Percentiles rank a stretch among this genome's conserved stretches.
Conservation (phyloP, 2,888 invertebrate genomes). For the Rhynchonema sp. region DNA sequence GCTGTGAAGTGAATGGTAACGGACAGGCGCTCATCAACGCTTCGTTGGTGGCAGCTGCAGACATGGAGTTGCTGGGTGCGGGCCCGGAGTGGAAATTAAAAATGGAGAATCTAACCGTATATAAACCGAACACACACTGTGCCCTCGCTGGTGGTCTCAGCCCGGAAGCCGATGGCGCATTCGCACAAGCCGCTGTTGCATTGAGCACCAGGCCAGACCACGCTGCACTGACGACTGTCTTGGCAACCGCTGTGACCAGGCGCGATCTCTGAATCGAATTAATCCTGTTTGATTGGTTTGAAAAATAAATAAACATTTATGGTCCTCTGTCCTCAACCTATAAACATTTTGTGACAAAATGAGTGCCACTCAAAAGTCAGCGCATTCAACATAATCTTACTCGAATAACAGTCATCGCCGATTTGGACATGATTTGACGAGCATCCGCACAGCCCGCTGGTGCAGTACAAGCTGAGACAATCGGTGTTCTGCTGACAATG, state of each 20-base stretch:
- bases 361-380: too few relatives aligned
- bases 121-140: slow-evolving; percentile 11
- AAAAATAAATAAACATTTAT: too few relatives aligned
- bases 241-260: slow-evolving; percentile 12
- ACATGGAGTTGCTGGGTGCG: not conserved
- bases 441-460: not conserved
- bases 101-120: not conserved
- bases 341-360: not conserved
- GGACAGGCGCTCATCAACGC: too few relatives aligned
- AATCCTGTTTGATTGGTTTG: too few relatives aligned
- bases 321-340: too few relatives aligned
- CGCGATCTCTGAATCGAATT: not conserved
- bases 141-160: slow-evolving; percentile 17
- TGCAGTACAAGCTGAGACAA: not conserved
- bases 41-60: not conserved
- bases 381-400: not conserved
- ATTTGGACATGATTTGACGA: not conserved
- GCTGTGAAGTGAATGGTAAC: not conserved
- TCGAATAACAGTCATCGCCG: not conserved
- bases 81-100: not conserved
- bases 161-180: slow-evolving; percentile 12
- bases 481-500: not conserved
- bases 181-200: slow-evolving; percentile 12
- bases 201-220: slow-evolving; percentile 16
- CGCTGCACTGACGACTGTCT: slow-evolving; percentile 18